phyloP scores from a whole-genome alignment of 2,888 invertebrate genomes.

The Andricus curvator region DNA sequence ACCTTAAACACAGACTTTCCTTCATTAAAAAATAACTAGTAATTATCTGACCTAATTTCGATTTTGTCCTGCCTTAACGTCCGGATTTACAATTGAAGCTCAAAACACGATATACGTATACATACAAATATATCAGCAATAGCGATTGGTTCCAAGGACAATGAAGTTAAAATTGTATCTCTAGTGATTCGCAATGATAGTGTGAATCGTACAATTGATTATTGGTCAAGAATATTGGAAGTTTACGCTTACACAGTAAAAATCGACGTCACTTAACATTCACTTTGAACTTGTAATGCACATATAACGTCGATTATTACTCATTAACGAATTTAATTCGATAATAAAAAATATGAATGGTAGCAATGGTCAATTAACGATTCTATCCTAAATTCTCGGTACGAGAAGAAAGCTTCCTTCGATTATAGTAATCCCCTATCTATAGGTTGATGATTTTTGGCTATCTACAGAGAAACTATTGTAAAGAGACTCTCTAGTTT shows the following conservation, averaged over 20 bases:
- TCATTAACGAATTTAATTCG: slow-evolving; percentile 27
- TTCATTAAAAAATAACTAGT: background rate
- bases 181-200: slow-evolving; percentile 26
- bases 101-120: background rate
- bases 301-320: slow-evolving; percentile 34
- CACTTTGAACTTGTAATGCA: slow-evolving; percentile 22
- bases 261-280: slow-evolving; percentile 37
- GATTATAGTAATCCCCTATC: slow-evolving; percentile 28
- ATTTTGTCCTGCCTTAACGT: slow-evolving; percentile 38
- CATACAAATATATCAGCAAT: background rate
- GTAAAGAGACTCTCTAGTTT: slow-evolving; percentile 31
- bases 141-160: slow-evolving; percentile 24
- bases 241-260: slow-evolving; percentile 38
- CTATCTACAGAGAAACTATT: slow-evolving; percentile 24
- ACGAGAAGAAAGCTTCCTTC: slow-evolving; percentile 30
- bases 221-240: slow-evolving; percentile 39
- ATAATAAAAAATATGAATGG: slow-evolving; percentile 27
- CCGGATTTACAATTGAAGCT: background rate
- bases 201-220: slow-evolving; percentile 27
- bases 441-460: slow-evolving; percentile 19
- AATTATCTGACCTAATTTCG: slow-evolving; percentile 5
- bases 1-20: slow-evolving; percentile 33
- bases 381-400: slow-evolving; percentile 24
- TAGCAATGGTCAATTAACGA: slow-evolving; percentile 32
- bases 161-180: slow-evolving; percentile 18